These are phyloP conservation scores for Esperia sulphurella DNA, from an alignment of 2,888 invertebrate species.

Conservation along the genomic window DNA sequence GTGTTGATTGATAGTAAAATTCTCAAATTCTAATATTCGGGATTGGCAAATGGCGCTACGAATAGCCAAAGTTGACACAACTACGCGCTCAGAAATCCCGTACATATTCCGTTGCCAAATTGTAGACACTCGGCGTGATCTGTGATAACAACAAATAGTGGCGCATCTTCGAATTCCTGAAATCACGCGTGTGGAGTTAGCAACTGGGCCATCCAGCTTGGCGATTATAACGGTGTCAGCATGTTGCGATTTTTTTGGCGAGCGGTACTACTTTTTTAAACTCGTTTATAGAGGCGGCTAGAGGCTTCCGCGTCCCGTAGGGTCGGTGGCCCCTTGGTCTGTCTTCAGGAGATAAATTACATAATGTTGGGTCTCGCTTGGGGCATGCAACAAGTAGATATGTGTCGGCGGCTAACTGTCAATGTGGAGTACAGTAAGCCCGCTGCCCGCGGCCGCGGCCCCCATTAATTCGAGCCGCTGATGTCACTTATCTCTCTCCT, in stretches of 20 bases:
- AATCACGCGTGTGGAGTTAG: slow-evolving; percentile 65
- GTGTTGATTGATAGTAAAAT: slow-evolving; percentile 67
- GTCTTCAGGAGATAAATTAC: slow-evolving; percentile 77
- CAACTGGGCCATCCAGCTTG: slow-evolving; percentile 79
- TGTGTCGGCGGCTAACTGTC: slow-evolving; percentile 79
- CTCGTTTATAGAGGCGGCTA: slow-evolving; percentile 79
- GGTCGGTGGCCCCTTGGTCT: slow-evolving; percentile 75
- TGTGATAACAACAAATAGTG: slow-evolving; percentile 67
- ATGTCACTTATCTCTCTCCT: slow-evolving; percentile 79
- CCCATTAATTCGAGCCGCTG: slow-evolving; percentile 78
- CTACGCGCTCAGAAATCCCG: slow-evolving; percentile 76
- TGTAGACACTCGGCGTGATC: slow-evolving; percentile 63
- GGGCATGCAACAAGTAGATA: slow-evolving; percentile 79
- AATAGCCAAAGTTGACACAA: slow-evolving; percentile 78
- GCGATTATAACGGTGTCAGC: slow-evolving; percentile 80
- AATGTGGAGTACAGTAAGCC: slow-evolving; percentile 79
- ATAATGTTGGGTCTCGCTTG: slow-evolving; percentile 76
- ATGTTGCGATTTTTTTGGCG: slow-evolving; percentile 81
- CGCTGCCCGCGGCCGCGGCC: slow-evolving; percentile 63
- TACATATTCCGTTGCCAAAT: slow-evolving; percentile 60
- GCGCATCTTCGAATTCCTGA: slow-evolving; percentile 67
- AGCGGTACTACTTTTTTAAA: slow-evolving; percentile 80
- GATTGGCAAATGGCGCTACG: slow-evolving; percentile 79
- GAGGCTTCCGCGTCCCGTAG: slow-evolving; percentile 79
- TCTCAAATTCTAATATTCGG: slow-evolving; percentile 70